These are phyloP conservation scores for Mythimna ferrago DNA, from an alignment of 2,888 invertebrate species.

Conservation along the genomic window DNA sequence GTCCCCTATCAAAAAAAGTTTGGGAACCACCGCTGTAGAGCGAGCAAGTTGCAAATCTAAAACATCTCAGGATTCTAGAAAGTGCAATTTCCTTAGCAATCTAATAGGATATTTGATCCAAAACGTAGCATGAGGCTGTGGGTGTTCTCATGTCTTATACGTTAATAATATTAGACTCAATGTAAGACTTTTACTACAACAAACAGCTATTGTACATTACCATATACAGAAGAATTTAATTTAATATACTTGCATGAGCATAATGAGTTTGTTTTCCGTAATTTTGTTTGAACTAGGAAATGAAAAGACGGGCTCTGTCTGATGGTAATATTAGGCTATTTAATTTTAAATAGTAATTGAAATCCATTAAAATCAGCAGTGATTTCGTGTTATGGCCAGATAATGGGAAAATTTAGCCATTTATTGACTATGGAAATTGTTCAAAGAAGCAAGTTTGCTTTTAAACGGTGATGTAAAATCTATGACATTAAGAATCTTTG, in stretches of 20 bases:
- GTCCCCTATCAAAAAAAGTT: too few relatives aligned
- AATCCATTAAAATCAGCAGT: conserved; percentile 23
- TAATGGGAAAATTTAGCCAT: conserved; percentile 3
- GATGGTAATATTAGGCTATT: conserved; percentile 36
- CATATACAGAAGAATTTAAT: conserved; percentile 15
- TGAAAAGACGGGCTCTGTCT: conserved; percentile 7
- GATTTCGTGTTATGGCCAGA: background rate
- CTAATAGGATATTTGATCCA: conserved; percentile 71
- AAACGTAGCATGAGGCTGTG: conserved; percentile 26
- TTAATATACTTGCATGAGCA: conserved; percentile 10
- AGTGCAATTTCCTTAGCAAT: conserved; percentile 62
- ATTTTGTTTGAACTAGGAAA: conserved; percentile 30
- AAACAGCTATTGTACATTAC: conserved; percentile 16
- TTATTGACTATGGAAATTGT: conserved; percentile 19
- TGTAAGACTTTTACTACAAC: conserved; percentile 11
- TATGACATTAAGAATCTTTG: conserved; percentile 6
- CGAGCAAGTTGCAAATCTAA: conserved; percentile 34
- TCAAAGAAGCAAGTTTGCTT: conserved; percentile 14
- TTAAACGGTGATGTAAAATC: conserved; percentile 11
- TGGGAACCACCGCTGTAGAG: conserved; percentile 3
- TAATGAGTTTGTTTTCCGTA: conserved; percentile 20
- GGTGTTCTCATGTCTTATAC: conserved; percentile 29
- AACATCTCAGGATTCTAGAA: conserved; percentile 40
- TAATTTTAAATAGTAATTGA: background rate
- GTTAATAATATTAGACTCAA: background rate